Base-by-base conservation (phyloP, 2,888 invertebrate genomes). In the Aricia artaxerxes region DNA sequence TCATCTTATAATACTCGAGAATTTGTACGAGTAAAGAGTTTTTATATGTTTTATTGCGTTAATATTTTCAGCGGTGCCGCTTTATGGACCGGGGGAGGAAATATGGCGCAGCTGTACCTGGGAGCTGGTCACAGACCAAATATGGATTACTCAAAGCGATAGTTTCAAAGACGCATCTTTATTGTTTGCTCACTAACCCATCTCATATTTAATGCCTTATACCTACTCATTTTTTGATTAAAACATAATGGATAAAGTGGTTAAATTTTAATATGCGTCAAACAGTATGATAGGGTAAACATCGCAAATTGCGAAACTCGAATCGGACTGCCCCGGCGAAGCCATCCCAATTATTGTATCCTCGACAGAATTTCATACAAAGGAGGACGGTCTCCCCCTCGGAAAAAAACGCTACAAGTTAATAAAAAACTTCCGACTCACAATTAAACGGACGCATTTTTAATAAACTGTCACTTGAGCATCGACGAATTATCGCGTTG, bases 401-500 rank as follows among this genome's bases (percentile, higher is more conserved):
- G 11, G 9, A 5, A 35, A 69, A 61, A 69, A 69, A 38, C 35
- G 69, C 69, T 69, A 69, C 69, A 76, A 76, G 53, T 76, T 75
- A 77, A 79, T 64, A 73, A 77, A 79, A 61, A 31, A 53, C 75
- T 49, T 81, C 79, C 40, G 80, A 80, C 80, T 80, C 53, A 57
- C 73, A 76, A 76, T 76, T 76, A 76, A 76, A 57, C 53, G 49
- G 76, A 16, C 76, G 76, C 35, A 76, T 73, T 80, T 80, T 83
- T 82, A 83, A 82, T 81, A 83, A 83, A 82, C 78, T 80, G 81
- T 79, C 82, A 82, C 81, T 82, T 77, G 82, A 81, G 78, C 80
- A 80, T 82, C 79, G 82, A 82, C 82, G 81, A 83, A 85, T 84
- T 83, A 85, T 81, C 79, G 81, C 83, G 82, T 83, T 85, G 83